Conservation (phyloP, 2,113 vertebrate genomes). For the Myodes glareolus region DNA sequence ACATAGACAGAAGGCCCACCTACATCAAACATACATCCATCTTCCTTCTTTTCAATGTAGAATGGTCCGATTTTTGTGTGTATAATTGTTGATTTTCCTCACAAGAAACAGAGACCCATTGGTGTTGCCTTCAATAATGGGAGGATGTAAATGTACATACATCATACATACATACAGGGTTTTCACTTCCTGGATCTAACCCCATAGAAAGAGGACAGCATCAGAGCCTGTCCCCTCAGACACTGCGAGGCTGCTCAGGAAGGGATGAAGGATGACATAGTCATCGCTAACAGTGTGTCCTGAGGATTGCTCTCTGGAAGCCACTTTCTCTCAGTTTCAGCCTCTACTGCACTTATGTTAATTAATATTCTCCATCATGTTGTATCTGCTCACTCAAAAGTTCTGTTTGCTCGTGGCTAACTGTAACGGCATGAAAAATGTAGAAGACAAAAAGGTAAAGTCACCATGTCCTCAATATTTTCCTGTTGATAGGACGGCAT, state of each 20-base stretch:
- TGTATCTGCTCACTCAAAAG: background rate
- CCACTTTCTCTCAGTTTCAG: background rate
- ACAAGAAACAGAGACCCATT: background rate
- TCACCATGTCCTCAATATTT: background rate
- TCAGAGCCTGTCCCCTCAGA: background rate
- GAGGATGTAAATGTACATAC: background rate
- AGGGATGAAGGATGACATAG: background rate
- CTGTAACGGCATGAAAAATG: background rate
- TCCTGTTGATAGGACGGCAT: background rate
- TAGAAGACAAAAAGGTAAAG: background rate
- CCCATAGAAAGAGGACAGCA: background rate
- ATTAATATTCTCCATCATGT: background rate
- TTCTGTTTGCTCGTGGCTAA: background rate
- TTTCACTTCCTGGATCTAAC: constrained; percentile 25
- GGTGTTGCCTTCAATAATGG: background rate
- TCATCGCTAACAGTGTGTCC: background rate
- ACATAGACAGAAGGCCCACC: no score
- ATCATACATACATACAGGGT: background rate
- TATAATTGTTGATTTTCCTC: constrained; percentile 6
- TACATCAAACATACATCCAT: background rate
- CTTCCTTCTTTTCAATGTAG: background rate
- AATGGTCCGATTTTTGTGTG: background rate
- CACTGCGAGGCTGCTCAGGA: background rate
- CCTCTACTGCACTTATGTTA: background rate
- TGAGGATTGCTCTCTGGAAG: background rate